A percentile compares a stretch with the other conserved stretches of the same genome.
Evolutionary conservation across 2,888 invertebrate genomes (phyloP).

Genomic region (Byasa hedistus): DNA sequence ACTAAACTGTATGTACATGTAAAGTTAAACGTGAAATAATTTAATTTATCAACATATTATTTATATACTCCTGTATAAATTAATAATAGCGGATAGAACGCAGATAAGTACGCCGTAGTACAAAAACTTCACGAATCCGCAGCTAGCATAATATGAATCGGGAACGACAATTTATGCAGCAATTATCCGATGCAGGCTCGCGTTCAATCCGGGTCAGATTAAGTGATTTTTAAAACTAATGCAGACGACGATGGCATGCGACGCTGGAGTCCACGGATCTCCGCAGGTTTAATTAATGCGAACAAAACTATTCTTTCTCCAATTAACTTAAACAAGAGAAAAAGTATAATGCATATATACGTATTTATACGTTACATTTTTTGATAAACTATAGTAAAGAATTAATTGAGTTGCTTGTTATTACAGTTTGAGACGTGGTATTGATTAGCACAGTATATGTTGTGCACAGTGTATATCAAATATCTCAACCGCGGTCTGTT

Average conservation of each 20-base stretch:
- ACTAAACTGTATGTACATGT: background rate
- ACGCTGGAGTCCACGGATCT: conserved; percentile 54
- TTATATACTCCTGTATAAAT: no score
- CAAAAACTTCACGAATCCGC: conserved; percentile 34
- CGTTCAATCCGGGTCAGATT: conserved; percentile 75
- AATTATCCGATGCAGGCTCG: conserved; percentile 69
- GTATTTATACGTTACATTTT: background rate
- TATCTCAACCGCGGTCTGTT: conserved; percentile 50
- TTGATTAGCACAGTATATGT: conserved; percentile 6
- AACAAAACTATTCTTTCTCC: conserved; percentile 28
- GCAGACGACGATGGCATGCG: conserved; percentile 68
- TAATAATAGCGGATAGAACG: background rate
- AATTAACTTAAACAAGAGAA: conserved; percentile 12
- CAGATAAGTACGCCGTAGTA: conserved; percentile 6
- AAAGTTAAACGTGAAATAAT: no score
- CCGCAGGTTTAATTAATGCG: conserved; percentile 65
- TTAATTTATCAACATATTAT: no score
- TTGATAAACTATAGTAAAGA: conserved; percentile 2
- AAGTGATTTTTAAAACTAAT: conserved; percentile 77
- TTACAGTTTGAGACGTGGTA: conserved; percentile 16
- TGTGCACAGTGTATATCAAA: conserved; percentile 38
- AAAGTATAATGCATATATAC: background rate
- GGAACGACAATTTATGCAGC: conserved; percentile 71
- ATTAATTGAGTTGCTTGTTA: background rate
- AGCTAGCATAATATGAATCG: conserved; percentile 61